Base-by-base conservation (phyloP, 1,140 invertebrate species). In the Pararge aegeria region DNA sequence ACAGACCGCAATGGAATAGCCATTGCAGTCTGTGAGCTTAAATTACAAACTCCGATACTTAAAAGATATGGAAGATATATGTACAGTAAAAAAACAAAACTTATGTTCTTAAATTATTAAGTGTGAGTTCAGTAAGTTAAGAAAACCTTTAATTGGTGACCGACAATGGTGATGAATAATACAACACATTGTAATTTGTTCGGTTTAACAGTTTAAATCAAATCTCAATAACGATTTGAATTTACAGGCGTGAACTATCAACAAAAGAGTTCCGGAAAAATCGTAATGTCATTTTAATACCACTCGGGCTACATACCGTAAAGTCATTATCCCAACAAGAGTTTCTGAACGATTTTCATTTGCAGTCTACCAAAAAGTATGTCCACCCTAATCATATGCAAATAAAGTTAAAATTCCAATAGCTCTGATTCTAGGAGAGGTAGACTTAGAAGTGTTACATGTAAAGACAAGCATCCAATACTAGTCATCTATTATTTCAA, bases 241-340 rank as follows among this genome's bases (percentile, higher is more conserved):
- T 61, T 55, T 61, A 50, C 53, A 66, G 64, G 64, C 64, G 64
- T 61, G 64, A 66, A 66, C 48, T 63, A 63, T 57, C 49, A 63
- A 63, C 61, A 63, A 57, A 63, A 44, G 61, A 57, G 48, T 63
- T 63, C 61, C 61, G 61, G 61, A 57, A 50, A 61, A 67, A 64
- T 69, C 54, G 75, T 84, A 84, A 84, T 84, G 81, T 84, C 72
- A 80, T 84, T 84, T 84, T 84, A 84, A 84, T 84, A 78, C 70
- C 64, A 67, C 56, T 61, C 50, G 55, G 61, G 55, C 66, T 70
- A 75, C 61, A 46, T 40, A 79, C 66, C 81, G 75, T 80, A 78
- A 82, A 78, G 76, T 84, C 77, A 82, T 84, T 84, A 81, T 67
- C 69, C 65, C 60, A 61, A 53, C 40, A 38, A 51, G 53, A 40